These are phyloP conservation scores for Oreochromis grahami DNA, from an alignment of 2,797 vertebrate genomes.

Conservation along the genomic window DNA sequence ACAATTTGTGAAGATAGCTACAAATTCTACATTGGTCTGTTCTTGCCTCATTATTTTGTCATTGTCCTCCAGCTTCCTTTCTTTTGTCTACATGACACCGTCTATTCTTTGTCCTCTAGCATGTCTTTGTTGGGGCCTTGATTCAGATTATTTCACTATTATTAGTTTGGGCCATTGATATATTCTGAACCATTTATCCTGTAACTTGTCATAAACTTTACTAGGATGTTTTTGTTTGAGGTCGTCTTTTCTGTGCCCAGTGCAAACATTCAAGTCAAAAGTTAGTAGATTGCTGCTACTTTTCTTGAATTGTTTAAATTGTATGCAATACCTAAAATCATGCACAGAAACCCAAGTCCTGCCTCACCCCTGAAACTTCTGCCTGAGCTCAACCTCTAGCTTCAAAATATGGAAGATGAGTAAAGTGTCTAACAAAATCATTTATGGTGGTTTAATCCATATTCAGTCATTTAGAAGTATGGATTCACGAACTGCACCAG, in stretches of 20 bases:
- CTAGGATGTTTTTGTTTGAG: background rate
- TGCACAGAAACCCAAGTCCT: background rate
- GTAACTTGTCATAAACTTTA: background rate
- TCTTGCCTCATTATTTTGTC: background rate
- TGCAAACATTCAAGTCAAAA: background rate
- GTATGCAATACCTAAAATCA: background rate
- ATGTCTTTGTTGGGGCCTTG: background rate
- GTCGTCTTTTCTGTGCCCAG: background rate
- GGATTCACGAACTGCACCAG: background rate
- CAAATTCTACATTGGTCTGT: background rate
- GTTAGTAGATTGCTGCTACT: background rate
- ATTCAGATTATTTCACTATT: background rate
- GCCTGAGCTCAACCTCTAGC: background rate
- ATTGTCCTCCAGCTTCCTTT: background rate
- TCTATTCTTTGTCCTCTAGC: background rate
- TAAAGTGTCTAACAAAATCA: background rate
- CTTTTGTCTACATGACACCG: too few relatives aligned
- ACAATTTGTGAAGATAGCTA: background rate
- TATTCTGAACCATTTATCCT: background rate
- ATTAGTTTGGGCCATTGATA: background rate
- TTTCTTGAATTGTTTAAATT: background rate
- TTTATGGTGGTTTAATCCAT: background rate
- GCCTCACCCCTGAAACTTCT: fast-evolving
- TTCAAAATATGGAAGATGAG: background rate
- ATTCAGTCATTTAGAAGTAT: background rate